Evolutionary conservation across 2,888 invertebrate species (phyloP).

Genomic region (Trissolcus japonicus): DNA sequence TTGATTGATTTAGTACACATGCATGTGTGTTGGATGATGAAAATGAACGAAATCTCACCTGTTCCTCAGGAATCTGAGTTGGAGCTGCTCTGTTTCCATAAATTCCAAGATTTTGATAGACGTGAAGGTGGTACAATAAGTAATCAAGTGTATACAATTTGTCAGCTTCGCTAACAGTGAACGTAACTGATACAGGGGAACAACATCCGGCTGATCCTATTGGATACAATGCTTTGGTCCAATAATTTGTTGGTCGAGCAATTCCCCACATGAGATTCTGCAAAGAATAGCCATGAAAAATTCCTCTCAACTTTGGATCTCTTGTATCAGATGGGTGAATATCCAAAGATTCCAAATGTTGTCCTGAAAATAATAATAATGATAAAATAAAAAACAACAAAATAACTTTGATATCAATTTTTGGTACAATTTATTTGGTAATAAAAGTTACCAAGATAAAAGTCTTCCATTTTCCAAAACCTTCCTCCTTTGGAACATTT

Average conservation of each 20-base stretch:
- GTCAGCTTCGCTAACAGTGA: slow-evolving; percentile 77
- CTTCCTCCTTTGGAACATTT: slow-evolving; percentile 77
- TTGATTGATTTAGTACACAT: too few relatives aligned
- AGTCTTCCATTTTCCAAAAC: slow-evolving; percentile 80
- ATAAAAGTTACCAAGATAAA: slow-evolving; percentile 77
- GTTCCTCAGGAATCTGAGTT: slow-evolving; percentile 74
- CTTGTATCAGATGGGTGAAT: slow-evolving; percentile 78
- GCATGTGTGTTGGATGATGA: neutral
- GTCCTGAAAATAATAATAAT: slow-evolving; percentile 72
- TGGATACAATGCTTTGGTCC: slow-evolving; percentile 77
- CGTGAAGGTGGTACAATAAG: slow-evolving; percentile 77
- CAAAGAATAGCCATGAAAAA: slow-evolving; percentile 77
- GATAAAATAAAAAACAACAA: neutral
- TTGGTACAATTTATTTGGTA: too few relatives aligned
- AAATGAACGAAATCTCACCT: slow-evolving; percentile 64
- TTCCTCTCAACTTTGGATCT: slow-evolving; percentile 76
- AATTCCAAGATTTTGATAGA: slow-evolving; percentile 73
- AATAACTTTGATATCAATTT: neutral
- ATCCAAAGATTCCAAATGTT: slow-evolving; percentile 77
- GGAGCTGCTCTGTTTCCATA: slow-evolving; percentile 75
- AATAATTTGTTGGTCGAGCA: slow-evolving; percentile 75
- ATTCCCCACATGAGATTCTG: slow-evolving; percentile 70
- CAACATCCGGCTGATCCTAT: slow-evolving; percentile 77
- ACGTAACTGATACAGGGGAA: slow-evolving; percentile 77
- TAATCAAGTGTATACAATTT: slow-evolving; percentile 79